A percentile compares a stretch with the other conserved stretches of the same genome.
These are phyloP conservation scores for Ophioninae sp. DNA, from an alignment of 2,888 invertebrate genomes.

Conservation along the genomic window DNA sequence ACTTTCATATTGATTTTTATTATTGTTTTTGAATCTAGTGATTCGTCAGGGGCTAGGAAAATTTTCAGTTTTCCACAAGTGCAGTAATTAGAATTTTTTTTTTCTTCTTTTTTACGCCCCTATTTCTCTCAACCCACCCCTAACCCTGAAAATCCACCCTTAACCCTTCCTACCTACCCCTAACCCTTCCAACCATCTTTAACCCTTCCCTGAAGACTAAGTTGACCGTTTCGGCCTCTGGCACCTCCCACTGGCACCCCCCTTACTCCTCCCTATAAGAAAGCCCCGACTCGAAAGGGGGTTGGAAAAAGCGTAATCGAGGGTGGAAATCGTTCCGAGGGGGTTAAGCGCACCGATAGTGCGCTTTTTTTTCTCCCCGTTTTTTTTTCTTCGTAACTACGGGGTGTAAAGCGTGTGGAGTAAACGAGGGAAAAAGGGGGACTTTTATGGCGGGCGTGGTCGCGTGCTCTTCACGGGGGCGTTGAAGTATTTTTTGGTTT, in stretches of 20 bases:
- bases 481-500: slow-evolving; percentile 78
- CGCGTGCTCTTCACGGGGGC: slow-evolving; percentile 71
- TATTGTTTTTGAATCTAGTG: no score
- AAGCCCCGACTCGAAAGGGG: slow-evolving; percentile 54
- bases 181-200: no score
- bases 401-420: slow-evolving; percentile 59
- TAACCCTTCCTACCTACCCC: no score
- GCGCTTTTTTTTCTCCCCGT: no score
- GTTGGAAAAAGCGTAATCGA: slow-evolving; percentile 62
- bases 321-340: slow-evolving; percentile 50
- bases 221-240: slow-evolving; percentile 17
- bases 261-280: not conserved
- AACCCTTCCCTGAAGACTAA: slow-evolving; percentile 39
- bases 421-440: slow-evolving; percentile 63
- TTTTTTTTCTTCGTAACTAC: no score
- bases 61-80: slow-evolving; percentile 46
- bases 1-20: no score
- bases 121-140: no score
- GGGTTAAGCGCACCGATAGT: slow-evolving; percentile 43
- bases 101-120: no score
- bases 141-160: no score
- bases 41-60: not conserved
- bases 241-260: not conserved
- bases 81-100: slow-evolving; percentile 72
- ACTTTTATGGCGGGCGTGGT: slow-evolving; percentile 78